These are phyloP conservation scores for Sakesphorus luctuosus DNA, from an alignment of 2,113 vertebrate genomes.

Conservation along the genomic window DNA sequence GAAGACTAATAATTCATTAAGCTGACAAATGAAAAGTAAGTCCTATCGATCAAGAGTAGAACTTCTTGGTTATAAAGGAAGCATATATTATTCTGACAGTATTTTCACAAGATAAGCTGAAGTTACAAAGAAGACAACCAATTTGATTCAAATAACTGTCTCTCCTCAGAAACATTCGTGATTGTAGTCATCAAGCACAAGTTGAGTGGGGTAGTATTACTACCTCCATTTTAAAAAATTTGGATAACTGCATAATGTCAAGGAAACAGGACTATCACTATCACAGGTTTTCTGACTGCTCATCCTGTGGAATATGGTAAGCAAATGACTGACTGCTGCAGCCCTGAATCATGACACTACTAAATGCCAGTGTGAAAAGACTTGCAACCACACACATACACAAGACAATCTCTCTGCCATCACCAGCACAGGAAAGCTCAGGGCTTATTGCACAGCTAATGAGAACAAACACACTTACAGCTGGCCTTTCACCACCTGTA, in stretches of 20 bases:
- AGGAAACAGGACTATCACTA: neutral
- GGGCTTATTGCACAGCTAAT: neutral
- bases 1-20: constrained; percentile 69
- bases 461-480: neutral
- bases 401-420: neutral
- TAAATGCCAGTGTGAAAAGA: neutral
- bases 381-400: neutral
- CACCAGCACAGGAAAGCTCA: neutral
- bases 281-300: neutral
- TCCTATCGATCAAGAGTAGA: constrained; percentile 65
- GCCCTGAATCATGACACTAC: neutral
- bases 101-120: constrained; percentile 68
- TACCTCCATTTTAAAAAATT: neutral
- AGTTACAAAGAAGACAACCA: constrained; percentile 55
- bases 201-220: neutral
- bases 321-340: neutral
- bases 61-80: constrained; percentile 61
- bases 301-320: neutral
- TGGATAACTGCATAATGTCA: neutral
- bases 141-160: constrained; percentile 67
- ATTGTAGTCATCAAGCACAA: constrained; percentile 45
- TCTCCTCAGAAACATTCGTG: constrained; percentile 31
- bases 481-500: constrained; percentile 27
- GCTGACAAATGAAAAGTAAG: constrained; percentile 66
- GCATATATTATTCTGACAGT: constrained; percentile 71